These are phyloP conservation scores for Drosophila sechellia DNA, from an alignment of 1,140 invertebrate species.

Conservation along the genomic window DNA sequence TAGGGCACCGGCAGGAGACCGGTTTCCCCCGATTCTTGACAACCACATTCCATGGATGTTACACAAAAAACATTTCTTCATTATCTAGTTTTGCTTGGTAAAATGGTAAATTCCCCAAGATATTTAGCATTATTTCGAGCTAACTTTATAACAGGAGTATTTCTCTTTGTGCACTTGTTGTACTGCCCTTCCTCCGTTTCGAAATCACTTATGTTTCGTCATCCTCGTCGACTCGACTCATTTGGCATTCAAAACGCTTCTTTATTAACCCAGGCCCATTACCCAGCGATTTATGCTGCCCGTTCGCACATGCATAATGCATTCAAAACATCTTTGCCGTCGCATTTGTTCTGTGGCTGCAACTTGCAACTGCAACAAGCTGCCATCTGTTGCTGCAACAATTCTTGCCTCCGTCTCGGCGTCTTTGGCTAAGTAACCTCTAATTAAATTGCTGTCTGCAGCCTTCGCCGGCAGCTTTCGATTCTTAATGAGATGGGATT, in stretches of 20 bases:
- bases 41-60: conserved; percentile 34
- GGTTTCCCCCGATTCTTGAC: conserved; percentile 38
- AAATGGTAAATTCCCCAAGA: too few relatives aligned
- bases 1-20: conserved; percentile 46
- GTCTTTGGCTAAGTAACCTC: conserved; percentile 42
- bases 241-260: conserved; percentile 75
- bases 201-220: conserved; percentile 53
- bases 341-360: conserved; percentile 38
- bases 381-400: conserved; percentile 10
- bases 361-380: conserved; percentile 12
- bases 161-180: conserved; percentile 8
- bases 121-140: too few relatives aligned
- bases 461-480: conserved; percentile 40
- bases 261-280: conserved; percentile 52
- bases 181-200: conserved; percentile 23
- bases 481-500: conserved; percentile 25
- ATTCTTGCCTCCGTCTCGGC: conserved; percentile 18
- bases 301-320: conserved; percentile 62
- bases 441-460: conserved; percentile 46
- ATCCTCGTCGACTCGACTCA: conserved; percentile 46
- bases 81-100: too few relatives aligned
- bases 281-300: conserved; percentile 62
- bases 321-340: conserved; percentile 33
- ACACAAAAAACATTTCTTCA: conserved; percentile 9
- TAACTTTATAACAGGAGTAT: not conserved